phyloP scores from a whole-genome alignment of 2,797 vertebrate genomes.

The Sarcoramphus papa region DNA sequence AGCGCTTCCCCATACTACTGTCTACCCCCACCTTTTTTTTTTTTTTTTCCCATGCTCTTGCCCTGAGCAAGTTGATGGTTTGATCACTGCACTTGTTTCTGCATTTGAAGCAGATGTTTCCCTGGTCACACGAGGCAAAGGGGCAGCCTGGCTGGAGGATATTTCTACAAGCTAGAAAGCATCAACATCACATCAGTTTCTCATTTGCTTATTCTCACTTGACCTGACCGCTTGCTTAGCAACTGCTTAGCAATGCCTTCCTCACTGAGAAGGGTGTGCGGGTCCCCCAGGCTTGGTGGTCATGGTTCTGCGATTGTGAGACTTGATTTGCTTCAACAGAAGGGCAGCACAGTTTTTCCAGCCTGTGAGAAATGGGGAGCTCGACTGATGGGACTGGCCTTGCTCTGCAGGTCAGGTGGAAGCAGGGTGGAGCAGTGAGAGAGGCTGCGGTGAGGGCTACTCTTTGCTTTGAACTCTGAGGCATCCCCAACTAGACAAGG shows the following conservation, averaged over 20 bases:
- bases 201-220: not conserved
- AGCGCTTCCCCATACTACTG: not conserved
- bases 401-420: not conserved
- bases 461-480: not conserved
- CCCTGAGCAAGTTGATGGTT: not conserved
- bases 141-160: not conserved
- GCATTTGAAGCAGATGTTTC: not conserved
- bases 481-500: no score
- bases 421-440: not conserved
- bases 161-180: not conserved
- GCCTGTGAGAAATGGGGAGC: not conserved
- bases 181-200: not conserved
- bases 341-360: not conserved
- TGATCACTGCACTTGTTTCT: not conserved
- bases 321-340: not conserved
- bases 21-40: not conserved
- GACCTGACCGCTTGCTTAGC: not conserved
- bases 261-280: not conserved
- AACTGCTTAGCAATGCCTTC: not conserved
- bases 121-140: not conserved
- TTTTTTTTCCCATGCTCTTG: rapidly evolving
- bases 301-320: not conserved
- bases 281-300: not conserved
- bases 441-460: not conserved
- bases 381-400: not conserved